Base-by-base conservation (phyloP, 2,797 vertebrate genomes). In the Gallinago stenura region DNA sequence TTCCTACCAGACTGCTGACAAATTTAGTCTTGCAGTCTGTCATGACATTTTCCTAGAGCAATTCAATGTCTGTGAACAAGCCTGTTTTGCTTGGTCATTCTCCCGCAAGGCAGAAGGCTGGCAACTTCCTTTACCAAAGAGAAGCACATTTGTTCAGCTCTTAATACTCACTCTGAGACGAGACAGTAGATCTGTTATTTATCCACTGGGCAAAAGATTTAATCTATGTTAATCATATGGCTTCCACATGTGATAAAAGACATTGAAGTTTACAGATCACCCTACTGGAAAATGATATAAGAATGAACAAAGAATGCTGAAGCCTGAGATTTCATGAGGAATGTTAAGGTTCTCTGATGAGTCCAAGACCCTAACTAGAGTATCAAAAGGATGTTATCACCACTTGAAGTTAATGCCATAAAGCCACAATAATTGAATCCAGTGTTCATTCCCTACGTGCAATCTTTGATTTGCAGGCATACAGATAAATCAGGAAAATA, bases 21-120 rank as follows among this genome's bases (percentile, higher is more conserved):
- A 91, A 85, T 85, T 87, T 60, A 91, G 75, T 57, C 43, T 83
- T 91, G 60, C 43, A 82, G 68, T 87, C 60, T 80, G 39, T 73
- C 87, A 68, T 28, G 51, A 45, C 14, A 53, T 82, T 80, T 79
- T 90, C 61, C 8, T 6, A 7, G 20, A 79, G 73, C 28, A 71
- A 71, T 71, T 71, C 8, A 16, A 46, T 83, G 79, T 54, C 35
- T 83, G 62, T 21, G 70, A 92, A 83, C 21, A 62, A 62, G 68
- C 26, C 19, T 53, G 24, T 56, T 87, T 56, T 92, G n/a, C 60
- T 51, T 56, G 25, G 60, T 77, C 48, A 53, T 91, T 68, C 89
- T 73, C 68, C 53, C 83, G 31, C 75, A 91, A 85, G 62, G 30
- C 12, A 64, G 33, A 87, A 83, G 64, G 56, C 43, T 85, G 46